Percentiles rank a stretch among this genome's conserved stretches.
Conservation (phyloP, 1,140 invertebrate genomes). For the Pomacea maculata region DNA sequence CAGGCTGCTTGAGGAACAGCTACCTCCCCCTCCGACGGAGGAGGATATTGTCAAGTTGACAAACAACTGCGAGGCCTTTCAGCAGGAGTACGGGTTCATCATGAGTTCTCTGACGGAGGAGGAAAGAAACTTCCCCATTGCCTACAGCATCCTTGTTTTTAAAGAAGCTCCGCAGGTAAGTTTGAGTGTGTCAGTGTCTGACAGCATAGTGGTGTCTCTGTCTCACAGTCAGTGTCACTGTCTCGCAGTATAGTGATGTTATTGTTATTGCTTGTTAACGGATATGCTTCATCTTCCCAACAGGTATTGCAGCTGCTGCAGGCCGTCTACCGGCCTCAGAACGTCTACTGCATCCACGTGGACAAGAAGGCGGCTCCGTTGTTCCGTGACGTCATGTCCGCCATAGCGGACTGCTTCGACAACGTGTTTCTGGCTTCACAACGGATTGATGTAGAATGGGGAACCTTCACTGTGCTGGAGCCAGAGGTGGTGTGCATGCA, state of each 20-base stretch:
- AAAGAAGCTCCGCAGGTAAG: conserved; percentile 33
- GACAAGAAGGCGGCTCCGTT: conserved; percentile 42
- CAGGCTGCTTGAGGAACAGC: background rate
- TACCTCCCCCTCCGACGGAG: background rate
- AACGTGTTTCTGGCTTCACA: conserved; percentile 51
- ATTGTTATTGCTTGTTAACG: background rate
- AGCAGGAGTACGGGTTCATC: conserved; percentile 7
- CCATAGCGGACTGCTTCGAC: conserved; percentile 48
- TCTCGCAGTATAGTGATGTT: too few species aligned
- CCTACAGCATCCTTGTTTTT: conserved; percentile 38
- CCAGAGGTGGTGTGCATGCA: conserved; percentile 45
- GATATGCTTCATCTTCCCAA: background rate
- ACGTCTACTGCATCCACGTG: conserved; percentile 58
- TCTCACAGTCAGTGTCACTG: too few species aligned
- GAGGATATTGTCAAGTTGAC: background rate
- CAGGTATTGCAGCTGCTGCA: conserved; percentile 31
- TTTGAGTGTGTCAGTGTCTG: too few species aligned
- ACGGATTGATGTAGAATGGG: conserved; percentile 39
- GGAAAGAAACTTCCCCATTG: conserved; percentile 41
- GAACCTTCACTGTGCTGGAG: conserved; percentile 38
- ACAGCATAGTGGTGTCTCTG: too few species aligned
- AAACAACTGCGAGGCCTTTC: background rate
- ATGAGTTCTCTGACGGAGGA: conserved; percentile 7
- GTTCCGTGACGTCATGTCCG: conserved; percentile 34
- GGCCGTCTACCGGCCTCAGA: conserved; percentile 54